These are phyloP conservation scores for Adelges cooleyi DNA, from an alignment of 1,140 invertebrate species.

Conservation along the genomic window DNA sequence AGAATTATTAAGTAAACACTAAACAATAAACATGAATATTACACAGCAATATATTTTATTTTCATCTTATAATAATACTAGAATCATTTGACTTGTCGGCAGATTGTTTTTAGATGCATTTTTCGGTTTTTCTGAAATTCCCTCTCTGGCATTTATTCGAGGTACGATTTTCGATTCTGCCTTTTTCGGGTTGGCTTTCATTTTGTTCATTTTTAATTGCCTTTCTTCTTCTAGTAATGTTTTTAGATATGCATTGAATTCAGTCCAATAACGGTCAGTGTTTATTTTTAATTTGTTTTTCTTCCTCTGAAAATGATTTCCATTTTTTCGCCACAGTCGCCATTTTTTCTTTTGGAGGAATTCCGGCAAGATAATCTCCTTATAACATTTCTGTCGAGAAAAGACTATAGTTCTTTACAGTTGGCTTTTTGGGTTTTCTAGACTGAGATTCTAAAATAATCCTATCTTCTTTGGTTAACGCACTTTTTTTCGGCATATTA, in stretches of 20 bases:
- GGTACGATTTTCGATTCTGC: slow-evolving; percentile 8
- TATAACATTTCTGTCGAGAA: too few relatives aligned
- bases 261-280: slow-evolving; percentile 8
- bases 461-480: too few relatives aligned
- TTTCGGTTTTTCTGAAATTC: slow-evolving; percentile 6
- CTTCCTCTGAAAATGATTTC: slow-evolving; percentile 6
- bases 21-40: too few relatives aligned
- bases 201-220: background rate
- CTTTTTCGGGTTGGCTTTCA: slow-evolving; percentile 6
- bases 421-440: slow-evolving; percentile 13
- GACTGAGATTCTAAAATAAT: too few relatives aligned
- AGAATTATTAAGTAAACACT: too few relatives aligned
- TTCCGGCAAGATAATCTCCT: background rate
- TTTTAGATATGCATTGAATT: too few relatives aligned
- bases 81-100: too few relatives aligned
- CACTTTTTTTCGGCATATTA: too few relatives aligned
- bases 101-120: too few relatives aligned
- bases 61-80: too few relatives aligned
- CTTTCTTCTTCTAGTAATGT: slow-evolving; percentile 13
- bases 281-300: slow-evolving; percentile 11
- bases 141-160: slow-evolving; percentile 3
- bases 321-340: background rate
- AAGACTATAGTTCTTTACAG: slow-evolving; percentile 3
- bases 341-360: slow-evolving; percentile 15
- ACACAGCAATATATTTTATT: too few relatives aligned